A percentile compares a stretch with the other conserved stretches of the same genome.
Conservation (phyloP, 1,140 invertebrate species). For the Alviniconcha marisindica region DNA sequence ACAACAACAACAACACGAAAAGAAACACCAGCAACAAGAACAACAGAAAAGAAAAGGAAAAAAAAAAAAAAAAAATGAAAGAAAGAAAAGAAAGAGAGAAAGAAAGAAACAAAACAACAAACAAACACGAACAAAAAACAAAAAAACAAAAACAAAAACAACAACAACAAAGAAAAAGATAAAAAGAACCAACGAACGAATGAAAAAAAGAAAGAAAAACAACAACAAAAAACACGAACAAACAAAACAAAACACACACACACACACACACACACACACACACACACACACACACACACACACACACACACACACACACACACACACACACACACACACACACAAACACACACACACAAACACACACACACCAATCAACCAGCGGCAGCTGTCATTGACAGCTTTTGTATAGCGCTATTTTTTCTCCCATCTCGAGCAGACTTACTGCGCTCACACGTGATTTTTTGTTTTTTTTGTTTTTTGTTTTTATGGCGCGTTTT, state of each 20-base stretch:
- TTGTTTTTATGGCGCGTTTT: no score
- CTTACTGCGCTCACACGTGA: not conserved
- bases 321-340: conserved; percentile 6
- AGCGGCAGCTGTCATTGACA: not conserved
- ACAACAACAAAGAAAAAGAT: no score
- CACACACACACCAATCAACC: not conserved
- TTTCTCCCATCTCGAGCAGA: not conserved
- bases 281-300: not conserved
- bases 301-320: not conserved
- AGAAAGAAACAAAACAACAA: no score
- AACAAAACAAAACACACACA: not conserved
- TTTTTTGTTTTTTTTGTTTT: no score
- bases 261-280: conserved; percentile 9
- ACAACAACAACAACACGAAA: no score
- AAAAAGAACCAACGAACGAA: not conserved
- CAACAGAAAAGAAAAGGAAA: no score
- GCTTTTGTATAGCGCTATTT: not conserved
- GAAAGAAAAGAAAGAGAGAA: no score
- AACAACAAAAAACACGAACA: not conserved
- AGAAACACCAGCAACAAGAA: no score
- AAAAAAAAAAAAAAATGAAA: no score
- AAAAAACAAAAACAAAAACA: no score
- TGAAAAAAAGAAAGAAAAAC: not conserved
- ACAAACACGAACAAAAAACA: not conserved
- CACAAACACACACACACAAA: not conserved